phyloP scores from a whole-genome alignment of 2,888 invertebrate species.

The Emesis furor region DNA sequence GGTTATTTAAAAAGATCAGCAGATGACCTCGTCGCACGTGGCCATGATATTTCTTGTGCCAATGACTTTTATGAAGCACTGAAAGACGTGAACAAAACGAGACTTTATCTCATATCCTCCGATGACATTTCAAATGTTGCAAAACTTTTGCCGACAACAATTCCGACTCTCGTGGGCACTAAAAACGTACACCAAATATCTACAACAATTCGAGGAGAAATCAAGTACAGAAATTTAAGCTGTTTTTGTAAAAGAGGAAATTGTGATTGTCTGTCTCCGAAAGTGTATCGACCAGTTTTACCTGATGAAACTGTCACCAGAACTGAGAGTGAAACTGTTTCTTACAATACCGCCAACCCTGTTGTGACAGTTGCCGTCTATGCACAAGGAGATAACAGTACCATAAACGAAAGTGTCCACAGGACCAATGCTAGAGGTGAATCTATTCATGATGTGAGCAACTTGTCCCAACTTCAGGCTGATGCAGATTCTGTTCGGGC shows the following conservation, averaged over 20 bases:
- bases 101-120: not conserved
- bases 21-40: constrained; percentile 41
- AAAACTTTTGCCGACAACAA: not conserved
- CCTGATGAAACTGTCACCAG: too few species aligned
- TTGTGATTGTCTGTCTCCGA: constrained; percentile 16
- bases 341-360: too few species aligned
- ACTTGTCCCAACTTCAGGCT: too few species aligned
- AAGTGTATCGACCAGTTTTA: not conserved
- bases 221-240: constrained; percentile 3
- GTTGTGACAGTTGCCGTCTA: too few species aligned
- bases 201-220: not conserved
- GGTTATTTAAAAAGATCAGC: constrained; percentile 41
- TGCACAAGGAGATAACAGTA: too few species aligned
- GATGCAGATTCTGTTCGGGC: too few species aligned
- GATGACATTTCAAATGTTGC: not conserved
- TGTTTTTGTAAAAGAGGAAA: constrained; percentile 20
- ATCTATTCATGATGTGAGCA: too few species aligned
- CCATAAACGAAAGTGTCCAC: too few species aligned
- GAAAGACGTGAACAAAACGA: constrained; percentile 33
- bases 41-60: constrained; percentile 43
- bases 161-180: not conserved
- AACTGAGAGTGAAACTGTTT: too few species aligned
- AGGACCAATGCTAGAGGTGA: too few species aligned
- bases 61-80: constrained; percentile 35
- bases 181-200: constrained; percentile 6